Evolutionary conservation across 2,113 vertebrate species (phyloP).

Genomic region (Rhombomys opimus): DNA sequence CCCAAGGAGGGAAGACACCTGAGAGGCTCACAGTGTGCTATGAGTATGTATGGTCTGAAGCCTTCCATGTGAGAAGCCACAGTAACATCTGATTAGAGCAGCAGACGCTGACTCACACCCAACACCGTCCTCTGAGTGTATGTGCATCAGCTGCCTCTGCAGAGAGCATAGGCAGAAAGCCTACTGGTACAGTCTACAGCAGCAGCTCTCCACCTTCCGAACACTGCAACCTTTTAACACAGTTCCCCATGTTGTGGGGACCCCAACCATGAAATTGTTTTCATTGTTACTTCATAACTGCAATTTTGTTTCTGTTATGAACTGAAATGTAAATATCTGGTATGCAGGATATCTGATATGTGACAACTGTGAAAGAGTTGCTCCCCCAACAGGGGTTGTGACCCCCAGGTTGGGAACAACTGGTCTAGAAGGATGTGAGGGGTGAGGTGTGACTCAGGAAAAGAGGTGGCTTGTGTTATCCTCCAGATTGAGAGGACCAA

Average conservation of each 20-base stretch:
- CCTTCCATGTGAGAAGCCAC: rapidly evolving
- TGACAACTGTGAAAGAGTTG: neutral
- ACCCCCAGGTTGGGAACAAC: neutral
- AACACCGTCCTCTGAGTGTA: neutral
- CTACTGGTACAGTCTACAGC: neutral
- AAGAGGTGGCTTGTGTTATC: neutral
- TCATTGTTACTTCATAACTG: neutral
- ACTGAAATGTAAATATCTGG: neutral
- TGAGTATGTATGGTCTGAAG: neutral
- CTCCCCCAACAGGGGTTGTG: neutral
- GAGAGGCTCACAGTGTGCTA: no score
- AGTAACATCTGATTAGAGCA: neutral
- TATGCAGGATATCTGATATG: neutral
- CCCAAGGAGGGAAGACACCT: no score
- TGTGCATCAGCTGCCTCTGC: neutral
- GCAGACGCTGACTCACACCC: neutral
- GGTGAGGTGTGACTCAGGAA: neutral
- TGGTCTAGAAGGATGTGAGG: neutral
- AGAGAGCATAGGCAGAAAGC: neutral
- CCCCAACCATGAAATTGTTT: neutral
- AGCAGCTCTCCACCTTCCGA: neutral
- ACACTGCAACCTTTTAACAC: neutral
- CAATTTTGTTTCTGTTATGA: neutral
- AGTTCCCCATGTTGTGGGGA: neutral
- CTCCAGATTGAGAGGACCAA: neutral